Evolutionary conservation across 2,888 invertebrate genomes (phyloP).

Genomic region (Zaprionus lineosus): DNA sequence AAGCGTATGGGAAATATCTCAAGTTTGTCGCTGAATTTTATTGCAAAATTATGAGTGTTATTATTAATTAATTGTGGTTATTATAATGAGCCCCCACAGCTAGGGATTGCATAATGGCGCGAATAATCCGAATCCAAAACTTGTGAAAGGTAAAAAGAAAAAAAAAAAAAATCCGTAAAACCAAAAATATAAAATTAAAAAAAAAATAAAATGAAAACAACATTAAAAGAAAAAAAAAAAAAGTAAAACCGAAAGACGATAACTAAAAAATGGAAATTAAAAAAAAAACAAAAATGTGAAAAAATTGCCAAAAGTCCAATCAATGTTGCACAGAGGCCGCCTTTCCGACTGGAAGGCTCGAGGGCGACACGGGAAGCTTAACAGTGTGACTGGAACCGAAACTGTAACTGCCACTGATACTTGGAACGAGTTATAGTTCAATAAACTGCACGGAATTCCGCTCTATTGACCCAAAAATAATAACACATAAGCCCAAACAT

Average conservation of each 20-base stretch:
- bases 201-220: conserved; percentile 11
- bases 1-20: conserved; percentile 46
- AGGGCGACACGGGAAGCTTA: conserved; percentile 36
- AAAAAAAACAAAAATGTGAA: conserved; percentile 11
- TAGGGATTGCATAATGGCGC: conserved; percentile 41
- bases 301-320: conserved; percentile 18
- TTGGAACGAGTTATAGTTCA: conserved; percentile 54
- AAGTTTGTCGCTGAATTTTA: conserved; percentile 47
- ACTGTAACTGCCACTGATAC: conserved; percentile 3
- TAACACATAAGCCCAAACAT: conserved; percentile 27
- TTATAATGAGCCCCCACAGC: conserved; percentile 41
- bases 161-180: conserved; percentile 6
- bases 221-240: conserved; percentile 8
- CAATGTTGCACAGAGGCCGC: no score
- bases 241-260: no score
- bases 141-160: conserved; percentile 59
- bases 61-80: conserved; percentile 62
- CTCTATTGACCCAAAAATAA: conserved; percentile 71
- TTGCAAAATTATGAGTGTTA: conserved; percentile 55
- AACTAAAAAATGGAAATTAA: no score
- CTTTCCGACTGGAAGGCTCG: no score
- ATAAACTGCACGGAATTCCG: conserved; percentile 69
- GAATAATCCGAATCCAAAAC: conserved; percentile 9
- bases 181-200: not conserved
- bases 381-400: conserved; percentile 12